Base-by-base conservation (phyloP, 2,797 vertebrate genomes). In the Rhinichthys osculus region DNA sequence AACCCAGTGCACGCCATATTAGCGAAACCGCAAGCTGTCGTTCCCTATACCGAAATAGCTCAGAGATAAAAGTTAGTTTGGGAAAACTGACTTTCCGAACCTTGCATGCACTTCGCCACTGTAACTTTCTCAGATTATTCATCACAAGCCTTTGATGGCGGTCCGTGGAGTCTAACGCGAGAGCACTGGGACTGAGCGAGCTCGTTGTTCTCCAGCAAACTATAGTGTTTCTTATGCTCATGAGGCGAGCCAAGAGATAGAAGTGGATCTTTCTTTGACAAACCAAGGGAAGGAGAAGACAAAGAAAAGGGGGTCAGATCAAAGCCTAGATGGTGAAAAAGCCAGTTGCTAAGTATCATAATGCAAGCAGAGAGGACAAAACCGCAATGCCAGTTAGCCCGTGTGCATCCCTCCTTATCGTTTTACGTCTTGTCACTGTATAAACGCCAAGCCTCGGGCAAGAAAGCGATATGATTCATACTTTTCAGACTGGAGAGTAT, bases 41-140 rank as follows among this genome's bases (percentile, higher is more conserved):
- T 35, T 2, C 14, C 19, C 7, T 50, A 19, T 16, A 30, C 0
- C 14, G 2, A n/a, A 40, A 27, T 27, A 30, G 42, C 17, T 52
- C 35, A 21, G 23, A 67, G 59, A 50, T 81, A 70, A n/a, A 50
- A 40, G 33, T 66, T 66, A 88, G 84, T 50, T 50, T 50, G 14
- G 47, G 47, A 50, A 87, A 79, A 66, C 30, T 62, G 72, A 76
- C 78, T 72, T 82, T 87, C 62, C 59, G 33, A 86, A 86, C 86
- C 62, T 82, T 83, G 44, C 74, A 59, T 83, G 73, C 67, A 89
- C 87, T 81, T 87, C 74, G 33, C 83, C 57, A 70, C 64, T 64
- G 83, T 85, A 86, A 86, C 82, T 77, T 86, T 66, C 54, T 81
- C 69, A 62, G 83, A 89, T 89, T 89, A 86, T 88, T 88, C 85